These are phyloP conservation scores for Azemiops feae DNA, from an alignment of 2,113 vertebrate genomes.

Conservation along the genomic window DNA sequence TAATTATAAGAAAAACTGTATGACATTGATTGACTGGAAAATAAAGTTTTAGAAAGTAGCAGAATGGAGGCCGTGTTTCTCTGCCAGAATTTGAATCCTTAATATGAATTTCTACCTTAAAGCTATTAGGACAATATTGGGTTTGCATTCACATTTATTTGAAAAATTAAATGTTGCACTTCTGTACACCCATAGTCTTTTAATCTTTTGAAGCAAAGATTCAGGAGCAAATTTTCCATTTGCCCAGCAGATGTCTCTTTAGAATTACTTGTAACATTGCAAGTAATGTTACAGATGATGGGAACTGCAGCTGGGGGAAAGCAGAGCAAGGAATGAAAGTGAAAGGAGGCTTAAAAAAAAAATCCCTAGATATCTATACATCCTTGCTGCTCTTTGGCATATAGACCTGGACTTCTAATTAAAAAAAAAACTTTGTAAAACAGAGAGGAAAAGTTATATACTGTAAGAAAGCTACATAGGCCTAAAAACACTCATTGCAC, in stretches of 20 bases:
- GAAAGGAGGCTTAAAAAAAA: not conserved
- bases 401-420: not conserved
- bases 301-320: not conserved
- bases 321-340: not conserved
- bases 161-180: not conserved
- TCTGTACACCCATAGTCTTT: not conserved
- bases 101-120: not conserved
- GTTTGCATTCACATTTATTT: not conserved
- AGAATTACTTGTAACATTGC: not conserved
- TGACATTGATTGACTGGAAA: not conserved
- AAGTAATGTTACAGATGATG: too few relatives aligned
- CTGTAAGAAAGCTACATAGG: not conserved
- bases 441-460: not conserved
- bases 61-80: not conserved
- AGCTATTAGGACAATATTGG: not conserved
- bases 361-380: not conserved
- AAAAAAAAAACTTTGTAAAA: not conserved
- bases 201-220: slow-evolving; percentile 26
- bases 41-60: not conserved
- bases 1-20: not conserved
- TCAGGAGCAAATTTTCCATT: not conserved
- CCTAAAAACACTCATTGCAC: not conserved
- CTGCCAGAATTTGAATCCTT: not conserved
- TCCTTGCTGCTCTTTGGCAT: too few relatives aligned
- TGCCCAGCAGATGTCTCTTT: slow-evolving; percentile 7